phyloP scores from a whole-genome alignment of 2,113 vertebrate genomes.

The Myotis davidii region DNA sequence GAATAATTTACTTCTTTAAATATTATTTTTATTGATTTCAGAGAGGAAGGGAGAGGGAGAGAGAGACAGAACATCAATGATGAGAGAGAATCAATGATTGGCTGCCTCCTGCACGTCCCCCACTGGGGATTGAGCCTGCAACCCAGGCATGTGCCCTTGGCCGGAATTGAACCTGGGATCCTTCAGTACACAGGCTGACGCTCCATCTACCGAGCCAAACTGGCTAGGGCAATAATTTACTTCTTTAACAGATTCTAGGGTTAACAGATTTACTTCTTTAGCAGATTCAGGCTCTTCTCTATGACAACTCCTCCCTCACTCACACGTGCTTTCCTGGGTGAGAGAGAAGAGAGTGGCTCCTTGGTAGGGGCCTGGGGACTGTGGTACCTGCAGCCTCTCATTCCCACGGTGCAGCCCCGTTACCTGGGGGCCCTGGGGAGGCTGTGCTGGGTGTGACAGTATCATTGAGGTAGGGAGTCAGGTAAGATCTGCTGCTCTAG shows the following conservation, averaged over 20 bases:
- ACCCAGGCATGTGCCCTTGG: no score
- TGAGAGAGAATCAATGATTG: no score
- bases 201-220: no score
- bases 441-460: no score
- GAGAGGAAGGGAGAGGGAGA: no score
- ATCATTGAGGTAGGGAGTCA: not conserved
- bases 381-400: not conserved
- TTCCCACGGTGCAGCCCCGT: rapidly evolving
- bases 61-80: no score
- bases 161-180: no score
- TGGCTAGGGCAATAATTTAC: not conserved
- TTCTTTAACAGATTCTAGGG: not conserved
- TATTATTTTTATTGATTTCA: no score
- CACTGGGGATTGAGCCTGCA: no score
- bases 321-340: not conserved
- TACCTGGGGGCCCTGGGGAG: not conserved
- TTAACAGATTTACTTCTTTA: not conserved
- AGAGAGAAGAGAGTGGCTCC: not conserved
- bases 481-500: not conserved
- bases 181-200: no score
- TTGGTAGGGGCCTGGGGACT: not conserved
- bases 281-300: not conserved
- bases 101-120: no score
- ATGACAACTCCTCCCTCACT: not conserved
- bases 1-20: not conserved